Evolutionary conservation across 2,113 vertebrate genomes (phyloP), one percentile per base, ranked within the genome.

Genomic region (Ceyx melanurus): DNA sequence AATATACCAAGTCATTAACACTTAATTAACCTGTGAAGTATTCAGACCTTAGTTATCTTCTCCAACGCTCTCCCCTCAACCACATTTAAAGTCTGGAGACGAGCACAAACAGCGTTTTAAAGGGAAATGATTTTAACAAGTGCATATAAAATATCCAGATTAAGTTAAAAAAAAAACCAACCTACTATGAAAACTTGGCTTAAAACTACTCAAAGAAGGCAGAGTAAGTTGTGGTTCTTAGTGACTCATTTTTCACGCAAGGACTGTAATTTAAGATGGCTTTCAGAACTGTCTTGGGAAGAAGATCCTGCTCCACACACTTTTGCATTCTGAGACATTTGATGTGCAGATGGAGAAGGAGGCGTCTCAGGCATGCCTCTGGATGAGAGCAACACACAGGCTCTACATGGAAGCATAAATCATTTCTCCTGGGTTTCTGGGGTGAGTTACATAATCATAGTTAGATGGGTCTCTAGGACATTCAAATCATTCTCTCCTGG

Each of bases 291-390:
- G 58, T 7, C 82, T 79, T 73, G 86, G 85, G 86, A 93, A 76
- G 80, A 96, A 90, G 72, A 90, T 75, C 79, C 86, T 94, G 82
- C 86, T 90, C 79, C 71, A 86, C 35, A 95, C 75, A 76, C 58
- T 94, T 88, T 68, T 80, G 40, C 67, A 66, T 86, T 82, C 64
- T 23, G 82, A 94, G 72, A 50, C 58, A 42, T 88, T 76, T 90
- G 75, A 95, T 88, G 79, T 88, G 86, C 92, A 88, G 93, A 94
- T 82, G 92, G 88, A 62, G 88, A 89, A 85, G 54, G 79, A 95
- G 94, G 86, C 8, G 37, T 82, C 67, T 93, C 21, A 89, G 82
- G 78, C 78, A 11, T 58, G 82, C 82, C 85, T 89, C 75, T 91
- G 94, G 88, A 92, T 3, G n/a, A 84, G 71, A 86, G 77, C 81